Percentiles rank a stretch among this genome's conserved stretches.
Conservation (phyloP, 1,140 invertebrate species). For the Cydia pomonella region DNA sequence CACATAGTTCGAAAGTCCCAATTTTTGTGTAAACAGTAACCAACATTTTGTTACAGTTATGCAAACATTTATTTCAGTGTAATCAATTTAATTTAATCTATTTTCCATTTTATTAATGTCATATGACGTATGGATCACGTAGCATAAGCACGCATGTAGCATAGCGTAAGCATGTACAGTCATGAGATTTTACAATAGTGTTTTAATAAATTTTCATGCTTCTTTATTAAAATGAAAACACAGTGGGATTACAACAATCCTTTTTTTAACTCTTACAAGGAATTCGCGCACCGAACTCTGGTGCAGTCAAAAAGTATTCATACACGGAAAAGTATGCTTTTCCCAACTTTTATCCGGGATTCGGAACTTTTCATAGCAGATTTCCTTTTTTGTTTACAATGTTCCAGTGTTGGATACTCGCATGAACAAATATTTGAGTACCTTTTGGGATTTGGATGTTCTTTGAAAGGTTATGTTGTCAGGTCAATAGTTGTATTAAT, state of each 20-base stretch:
- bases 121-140: no score
- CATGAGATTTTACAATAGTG: no score
- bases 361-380: not conserved
- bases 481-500: not conserved
- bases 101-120: no score
- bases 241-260: not conserved
- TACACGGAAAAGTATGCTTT: not conserved
- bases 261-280: not conserved
- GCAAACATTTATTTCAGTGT: no score
- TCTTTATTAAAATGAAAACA: no score
- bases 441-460: not conserved
- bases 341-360: not conserved
- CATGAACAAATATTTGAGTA: constrained; percentile 8
- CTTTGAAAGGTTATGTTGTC: not conserved
- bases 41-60: no score
- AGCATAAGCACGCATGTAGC: no score
- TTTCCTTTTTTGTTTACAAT: constrained; percentile 9
- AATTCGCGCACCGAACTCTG: not conserved
- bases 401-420: constrained; percentile 4
- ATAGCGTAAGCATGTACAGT: no score
- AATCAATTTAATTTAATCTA: no score
- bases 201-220: no score
- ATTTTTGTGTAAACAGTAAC: no score
- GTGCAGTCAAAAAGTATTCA: not conserved
- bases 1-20: no score